A percentile compares a stretch with the other conserved stretches of the same genome.
Conservation (phyloP, 1,140 invertebrate genomes). For the Ditylenchus dipsaci region DNA sequence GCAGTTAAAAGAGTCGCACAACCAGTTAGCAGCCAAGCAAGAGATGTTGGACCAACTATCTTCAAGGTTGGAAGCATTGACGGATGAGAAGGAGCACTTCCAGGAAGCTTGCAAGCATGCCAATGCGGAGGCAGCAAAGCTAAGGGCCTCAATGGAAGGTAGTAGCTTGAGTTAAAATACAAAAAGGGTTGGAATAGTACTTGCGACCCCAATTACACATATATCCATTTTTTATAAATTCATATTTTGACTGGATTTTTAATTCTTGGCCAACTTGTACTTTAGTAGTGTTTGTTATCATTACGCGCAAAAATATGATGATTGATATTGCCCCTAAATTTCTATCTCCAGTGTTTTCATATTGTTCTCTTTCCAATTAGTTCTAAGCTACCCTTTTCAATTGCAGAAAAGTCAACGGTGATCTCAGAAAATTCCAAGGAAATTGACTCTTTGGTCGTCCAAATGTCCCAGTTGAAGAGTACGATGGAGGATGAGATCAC, state of each 20-base stretch:
- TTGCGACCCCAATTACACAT: too few species aligned
- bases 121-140: conserved; percentile 16
- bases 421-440: conserved; percentile 4
- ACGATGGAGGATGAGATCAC: neutral
- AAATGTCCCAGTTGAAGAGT: conserved; percentile 1
- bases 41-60: conserved; percentile 6
- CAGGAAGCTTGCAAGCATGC: conserved; percentile 11
- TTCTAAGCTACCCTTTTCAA: too few species aligned
- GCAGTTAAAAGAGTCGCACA: neutral
- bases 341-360: too few species aligned
- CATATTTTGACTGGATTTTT: too few species aligned
- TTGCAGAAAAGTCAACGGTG: conserved; percentile 4
- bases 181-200: too few species aligned
- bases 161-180: too few species aligned
- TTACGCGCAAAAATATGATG: too few species aligned
- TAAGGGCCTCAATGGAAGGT: conserved; percentile 16
- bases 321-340: too few species aligned
- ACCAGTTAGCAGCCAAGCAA: neutral
- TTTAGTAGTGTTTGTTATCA: too few species aligned
- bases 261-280: too few species aligned
- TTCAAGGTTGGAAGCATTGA: conserved; percentile 1
- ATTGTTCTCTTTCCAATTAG: too few species aligned
- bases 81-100: conserved; percentile 5
- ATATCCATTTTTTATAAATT: too few species aligned
- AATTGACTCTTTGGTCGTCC: neutral